Evolutionary conservation across 1,140 invertebrate genomes (phyloP).

Genomic region (Drosophila azteca): DNA sequence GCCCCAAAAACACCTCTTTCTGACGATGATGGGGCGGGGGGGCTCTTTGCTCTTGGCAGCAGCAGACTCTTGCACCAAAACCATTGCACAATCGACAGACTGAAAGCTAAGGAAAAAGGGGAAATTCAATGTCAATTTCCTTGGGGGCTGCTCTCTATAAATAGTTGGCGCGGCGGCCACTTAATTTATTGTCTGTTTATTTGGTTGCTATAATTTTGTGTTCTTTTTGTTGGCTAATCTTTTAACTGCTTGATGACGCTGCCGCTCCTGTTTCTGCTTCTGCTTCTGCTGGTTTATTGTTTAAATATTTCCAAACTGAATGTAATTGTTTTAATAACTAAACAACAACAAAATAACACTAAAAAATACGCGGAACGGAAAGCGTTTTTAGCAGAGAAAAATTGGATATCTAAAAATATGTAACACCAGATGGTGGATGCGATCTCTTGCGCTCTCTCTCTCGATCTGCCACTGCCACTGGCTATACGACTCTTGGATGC

Average conservation of each 20-base stretch:
- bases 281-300: conserved; percentile 32
- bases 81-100: conserved; percentile 69
- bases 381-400: conserved; percentile 23
- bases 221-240: conserved; percentile 14
- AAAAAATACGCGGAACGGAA: conserved; percentile 26
- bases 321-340: conserved; percentile 61
- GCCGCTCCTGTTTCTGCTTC: too few relatives aligned
- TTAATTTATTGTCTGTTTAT: conserved; percentile 75
- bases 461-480: conserved; percentile 15
- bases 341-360: conserved; percentile 51
- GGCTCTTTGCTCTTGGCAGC: conserved; percentile 30
- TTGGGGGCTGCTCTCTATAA: conserved; percentile 53
- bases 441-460: conserved; percentile 34
- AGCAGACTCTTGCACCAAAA: conserved; percentile 60
- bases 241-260: conserved; percentile 3
- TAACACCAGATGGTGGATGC: conserved; percentile 34
- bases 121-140: conserved; percentile 80
- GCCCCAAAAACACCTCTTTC: conserved; percentile 23
- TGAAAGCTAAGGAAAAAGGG: conserved; percentile 26
- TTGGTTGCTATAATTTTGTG: conserved; percentile 25
- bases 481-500: conserved; percentile 33
- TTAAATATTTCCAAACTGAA: conserved; percentile 15
- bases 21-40: background rate
- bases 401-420: conserved; percentile 51
- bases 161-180: conserved; percentile 47